Conservation (phyloP, 1,140 invertebrate species). For the Leptinotarsa undecemlineata region DNA sequence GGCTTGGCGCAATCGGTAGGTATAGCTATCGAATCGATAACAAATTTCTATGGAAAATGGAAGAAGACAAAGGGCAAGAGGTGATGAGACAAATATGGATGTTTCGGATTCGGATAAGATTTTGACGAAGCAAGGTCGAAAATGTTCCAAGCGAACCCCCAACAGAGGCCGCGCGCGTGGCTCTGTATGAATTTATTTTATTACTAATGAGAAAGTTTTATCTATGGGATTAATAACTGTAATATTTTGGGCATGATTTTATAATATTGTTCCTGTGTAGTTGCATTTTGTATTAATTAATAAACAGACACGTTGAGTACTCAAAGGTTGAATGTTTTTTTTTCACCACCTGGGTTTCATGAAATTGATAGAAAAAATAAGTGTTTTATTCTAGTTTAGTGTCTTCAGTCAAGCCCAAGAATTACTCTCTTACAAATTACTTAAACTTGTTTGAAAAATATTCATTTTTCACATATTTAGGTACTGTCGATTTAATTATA, state of each 20-base stretch:
- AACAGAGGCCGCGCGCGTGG: not conserved
- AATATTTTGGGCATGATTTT: conserved; percentile 7
- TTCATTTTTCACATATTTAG: no score
- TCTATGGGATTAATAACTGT: not conserved
- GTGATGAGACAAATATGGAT: conserved; percentile 56
- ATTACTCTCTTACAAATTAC: no score
- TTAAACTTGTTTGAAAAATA: no score
- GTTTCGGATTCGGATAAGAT: conserved; percentile 23
- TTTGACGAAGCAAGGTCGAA: not conserved
- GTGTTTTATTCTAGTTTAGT: no score
- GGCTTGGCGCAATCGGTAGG: conserved; percentile 65
- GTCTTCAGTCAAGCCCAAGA: no score
- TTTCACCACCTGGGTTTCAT: no score
- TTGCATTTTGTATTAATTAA: conserved; percentile 23
- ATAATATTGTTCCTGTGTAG: conserved; percentile 20
- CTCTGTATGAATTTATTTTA: conserved; percentile 12
- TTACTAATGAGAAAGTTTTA: conserved; percentile 25
- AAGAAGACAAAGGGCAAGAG: conserved; percentile 68
- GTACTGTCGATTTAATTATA: no score
- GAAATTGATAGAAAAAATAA: no score
- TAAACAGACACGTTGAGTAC: conserved; percentile 14
- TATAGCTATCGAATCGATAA: conserved; percentile 67
- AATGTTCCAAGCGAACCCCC: not conserved
- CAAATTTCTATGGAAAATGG: conserved; percentile 70
- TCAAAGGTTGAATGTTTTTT: not conserved